Conservation (phyloP, 2,888 invertebrate genomes). For the Pegoplata infirma region DNA sequence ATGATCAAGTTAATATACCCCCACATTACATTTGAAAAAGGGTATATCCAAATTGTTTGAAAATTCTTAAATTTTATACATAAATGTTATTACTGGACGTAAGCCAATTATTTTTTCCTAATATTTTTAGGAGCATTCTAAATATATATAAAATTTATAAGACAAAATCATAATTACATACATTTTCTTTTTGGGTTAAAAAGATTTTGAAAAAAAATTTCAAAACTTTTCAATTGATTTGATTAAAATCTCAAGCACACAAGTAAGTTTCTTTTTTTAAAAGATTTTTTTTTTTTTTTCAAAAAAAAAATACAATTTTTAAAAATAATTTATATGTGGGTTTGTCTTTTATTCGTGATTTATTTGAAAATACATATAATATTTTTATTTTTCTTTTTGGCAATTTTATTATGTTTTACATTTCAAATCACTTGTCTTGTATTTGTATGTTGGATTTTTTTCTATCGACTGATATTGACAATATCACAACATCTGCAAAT, state of each 20-base stretch:
- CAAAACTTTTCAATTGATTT: neutral
- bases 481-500: slow-evolving; percentile 39
- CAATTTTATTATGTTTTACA: neutral
- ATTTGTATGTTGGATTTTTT: neutral
- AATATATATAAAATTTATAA: too few relatives aligned
- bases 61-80: neutral
- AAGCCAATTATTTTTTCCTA: neutral
- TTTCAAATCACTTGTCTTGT: neutral
- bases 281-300: neutral
- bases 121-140: neutral
- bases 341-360: neutral
- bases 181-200: neutral
- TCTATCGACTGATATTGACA: slow-evolving; percentile 24
- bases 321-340: neutral
- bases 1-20: too few relatives aligned
- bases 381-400: too few relatives aligned
- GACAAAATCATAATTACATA: too few relatives aligned
- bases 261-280: neutral
- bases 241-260: neutral
- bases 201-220: neutral
- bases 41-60: too few relatives aligned
- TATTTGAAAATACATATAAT: neutral
- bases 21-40: too few relatives aligned
- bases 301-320: neutral
- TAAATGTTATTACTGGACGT: neutral